phyloP scores from a whole-genome alignment of 2,888 invertebrate species.

The Ptilodon capucinus region DNA sequence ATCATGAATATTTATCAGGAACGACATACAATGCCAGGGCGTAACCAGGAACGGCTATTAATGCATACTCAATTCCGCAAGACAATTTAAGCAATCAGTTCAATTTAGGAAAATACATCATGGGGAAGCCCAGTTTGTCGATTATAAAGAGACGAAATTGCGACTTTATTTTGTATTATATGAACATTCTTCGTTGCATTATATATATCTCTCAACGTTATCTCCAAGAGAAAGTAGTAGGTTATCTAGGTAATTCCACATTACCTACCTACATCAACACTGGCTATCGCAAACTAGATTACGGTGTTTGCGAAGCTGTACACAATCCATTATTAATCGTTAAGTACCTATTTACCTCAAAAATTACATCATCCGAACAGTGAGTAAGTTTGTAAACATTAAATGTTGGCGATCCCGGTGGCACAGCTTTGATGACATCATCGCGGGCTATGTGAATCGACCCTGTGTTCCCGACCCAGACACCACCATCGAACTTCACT shows the following conservation, averaged over 20 bases:
- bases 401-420: too few relatives aligned
- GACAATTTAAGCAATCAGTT: too few relatives aligned
- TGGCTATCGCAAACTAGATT: neutral
- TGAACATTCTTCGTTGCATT: neutral
- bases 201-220: neutral
- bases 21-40: too few relatives aligned
- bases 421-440: too few relatives aligned
- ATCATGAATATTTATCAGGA: too few relatives aligned
- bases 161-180: too few relatives aligned
- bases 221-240: neutral
- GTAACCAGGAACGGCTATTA: too few relatives aligned
- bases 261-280: neutral
- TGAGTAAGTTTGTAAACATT: constrained; percentile 36
- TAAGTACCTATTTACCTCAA: constrained; percentile 16
- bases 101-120: neutral
- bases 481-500: too few relatives aligned
- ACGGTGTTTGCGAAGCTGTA: neutral
- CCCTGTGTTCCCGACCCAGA: too few relatives aligned
- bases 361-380: constrained; percentile 33
- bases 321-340: constrained; percentile 11
- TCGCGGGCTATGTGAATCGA: too few relatives aligned
- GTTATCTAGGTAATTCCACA: neutral
- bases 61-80: too few relatives aligned
- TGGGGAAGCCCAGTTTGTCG: neutral
- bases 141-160: too few relatives aligned